Evolutionary conservation across 2,888 invertebrate genomes (phyloP).

Genomic region (Biston stratarius): DNA sequence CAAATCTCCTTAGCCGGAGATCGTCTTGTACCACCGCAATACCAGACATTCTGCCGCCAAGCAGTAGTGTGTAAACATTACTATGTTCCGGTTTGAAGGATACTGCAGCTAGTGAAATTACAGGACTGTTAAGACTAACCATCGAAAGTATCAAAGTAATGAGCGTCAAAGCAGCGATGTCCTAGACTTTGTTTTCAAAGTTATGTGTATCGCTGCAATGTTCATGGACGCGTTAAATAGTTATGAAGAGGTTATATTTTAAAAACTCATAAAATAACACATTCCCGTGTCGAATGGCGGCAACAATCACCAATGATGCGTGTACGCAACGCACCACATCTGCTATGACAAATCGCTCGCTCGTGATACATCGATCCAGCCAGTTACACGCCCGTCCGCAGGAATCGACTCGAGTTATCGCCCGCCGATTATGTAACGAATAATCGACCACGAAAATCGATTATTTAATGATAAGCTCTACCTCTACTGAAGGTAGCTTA

Average conservation of each 20-base stretch:
- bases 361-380: slow-evolving; percentile 56
- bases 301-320: slow-evolving; percentile 37
- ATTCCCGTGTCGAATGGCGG: slow-evolving; percentile 31
- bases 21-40: no score
- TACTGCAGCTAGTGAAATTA: no score
- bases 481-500: slow-evolving; percentile 6
- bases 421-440: slow-evolving; percentile 56
- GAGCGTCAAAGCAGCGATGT: no score
- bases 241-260: neutral
- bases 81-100: no score
- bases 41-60: no score
- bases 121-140: no score
- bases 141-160: no score
- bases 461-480: slow-evolving; percentile 55
- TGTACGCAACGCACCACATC: slow-evolving; percentile 41
- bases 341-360: slow-evolving; percentile 64
- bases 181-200: no score
- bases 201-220: no score
- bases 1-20: no score
- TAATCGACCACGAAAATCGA: slow-evolving; percentile 57
- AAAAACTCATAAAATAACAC: neutral
- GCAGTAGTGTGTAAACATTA: no score
- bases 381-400: slow-evolving; percentile 36
- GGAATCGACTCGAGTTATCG: slow-evolving; percentile 54
- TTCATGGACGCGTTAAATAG: no score